phyloP scores from a whole-genome alignment of 2,888 invertebrate genomes.

The Lasioglossum lativentre region DNA sequence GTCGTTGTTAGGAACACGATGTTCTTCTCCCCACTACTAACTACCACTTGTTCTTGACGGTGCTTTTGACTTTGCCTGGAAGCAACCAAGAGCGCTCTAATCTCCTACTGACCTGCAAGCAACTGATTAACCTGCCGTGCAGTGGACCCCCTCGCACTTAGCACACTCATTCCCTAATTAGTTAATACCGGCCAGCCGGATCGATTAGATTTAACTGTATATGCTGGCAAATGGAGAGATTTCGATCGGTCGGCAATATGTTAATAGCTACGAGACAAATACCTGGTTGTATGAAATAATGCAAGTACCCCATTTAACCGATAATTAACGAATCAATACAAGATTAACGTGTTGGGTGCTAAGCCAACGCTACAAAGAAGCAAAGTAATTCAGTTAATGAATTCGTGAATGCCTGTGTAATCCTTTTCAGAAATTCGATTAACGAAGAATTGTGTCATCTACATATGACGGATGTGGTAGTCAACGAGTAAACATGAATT shows the following conservation, averaged over 20 bases:
- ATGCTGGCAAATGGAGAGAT: not conserved
- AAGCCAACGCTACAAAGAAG: not conserved
- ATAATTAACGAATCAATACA: not conserved
- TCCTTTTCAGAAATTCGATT: not conserved
- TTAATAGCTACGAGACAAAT: not conserved
- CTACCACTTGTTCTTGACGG: not conserved
- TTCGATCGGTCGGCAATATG: not conserved
- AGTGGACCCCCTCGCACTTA: no score
- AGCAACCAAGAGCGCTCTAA: not conserved
- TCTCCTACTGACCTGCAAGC: not conserved
- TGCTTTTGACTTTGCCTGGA: not conserved
- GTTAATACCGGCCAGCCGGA: not conserved
- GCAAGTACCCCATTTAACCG: not conserved
- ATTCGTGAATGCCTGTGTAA: not conserved
- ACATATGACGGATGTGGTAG: not conserved
- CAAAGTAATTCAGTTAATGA: not conserved
- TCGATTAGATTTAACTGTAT: not conserved
- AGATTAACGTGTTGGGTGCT: not conserved
- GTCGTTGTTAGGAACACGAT: not conserved
- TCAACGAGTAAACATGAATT: not conserved
- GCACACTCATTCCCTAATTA: no score
- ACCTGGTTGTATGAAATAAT: not conserved
- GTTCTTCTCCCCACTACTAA: not conserved
- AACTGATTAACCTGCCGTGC: not conserved
- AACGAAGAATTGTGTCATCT: not conserved